Conservation (phyloP, 92 coral and sea anemone species). For the Epizoanthus ramosus region DNA sequence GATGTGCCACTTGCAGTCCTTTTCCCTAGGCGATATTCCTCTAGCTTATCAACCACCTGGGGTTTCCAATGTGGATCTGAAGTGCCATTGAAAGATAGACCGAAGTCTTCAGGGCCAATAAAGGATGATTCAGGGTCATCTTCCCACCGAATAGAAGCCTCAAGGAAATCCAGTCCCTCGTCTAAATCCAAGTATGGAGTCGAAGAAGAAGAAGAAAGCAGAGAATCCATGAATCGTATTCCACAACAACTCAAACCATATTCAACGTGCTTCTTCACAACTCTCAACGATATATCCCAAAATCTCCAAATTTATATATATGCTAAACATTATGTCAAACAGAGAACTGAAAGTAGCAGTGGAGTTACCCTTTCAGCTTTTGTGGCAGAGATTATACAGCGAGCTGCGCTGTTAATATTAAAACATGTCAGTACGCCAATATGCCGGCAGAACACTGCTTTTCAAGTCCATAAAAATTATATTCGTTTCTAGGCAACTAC, state of each 20-base stretch:
- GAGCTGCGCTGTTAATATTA: conserved; percentile 1
- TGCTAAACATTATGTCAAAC: not conserved
- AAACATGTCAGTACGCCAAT: not conserved
- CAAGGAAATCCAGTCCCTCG: conserved; percentile 22
- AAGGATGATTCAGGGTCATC: conserved; percentile 24
- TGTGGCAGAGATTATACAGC: not conserved
- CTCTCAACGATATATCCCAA: not conserved
- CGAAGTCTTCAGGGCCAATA: conserved; percentile 35
- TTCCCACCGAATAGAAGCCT: conserved; percentile 31
- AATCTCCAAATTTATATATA: not conserved
- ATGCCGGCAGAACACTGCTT: not conserved
- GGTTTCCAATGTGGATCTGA: not conserved
- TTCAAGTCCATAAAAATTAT: not conserved
- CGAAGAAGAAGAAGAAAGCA: conserved; percentile 23
- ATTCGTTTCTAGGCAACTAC: conserved; percentile 32
- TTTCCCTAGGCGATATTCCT: conserved; percentile 42
- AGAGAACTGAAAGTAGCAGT: not conserved
- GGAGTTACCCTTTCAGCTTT: not conserved
- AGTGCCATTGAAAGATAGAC: conserved; percentile 16
- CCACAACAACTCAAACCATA: not conserved
- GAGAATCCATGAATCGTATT: conserved; percentile 12
- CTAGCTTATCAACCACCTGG: conserved; percentile 6
- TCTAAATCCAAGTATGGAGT: conserved; percentile 37
- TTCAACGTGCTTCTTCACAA: not conserved
- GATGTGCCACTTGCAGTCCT: conserved; percentile 37